Evolutionary conservation across 2,888 invertebrate species (phyloP).

Genomic region (Tridacna gigas): DNA sequence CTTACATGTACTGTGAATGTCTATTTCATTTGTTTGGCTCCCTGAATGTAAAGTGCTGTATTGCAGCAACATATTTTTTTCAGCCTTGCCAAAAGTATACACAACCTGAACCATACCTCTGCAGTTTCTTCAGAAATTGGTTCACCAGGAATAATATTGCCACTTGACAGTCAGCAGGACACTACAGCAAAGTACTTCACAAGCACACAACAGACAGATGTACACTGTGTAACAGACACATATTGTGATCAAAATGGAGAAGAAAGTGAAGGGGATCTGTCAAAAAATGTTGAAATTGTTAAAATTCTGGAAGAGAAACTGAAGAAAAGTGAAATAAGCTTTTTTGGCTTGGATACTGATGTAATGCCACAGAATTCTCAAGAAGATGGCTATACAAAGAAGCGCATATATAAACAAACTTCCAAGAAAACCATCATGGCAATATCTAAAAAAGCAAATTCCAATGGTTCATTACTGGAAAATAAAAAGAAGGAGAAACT

Average conservation of each 20-base stretch:
- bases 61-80: background rate
- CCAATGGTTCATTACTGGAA: too few relatives aligned
- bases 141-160: background rate
- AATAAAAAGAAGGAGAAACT: too few relatives aligned
- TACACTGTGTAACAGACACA: background rate
- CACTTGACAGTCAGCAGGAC: conserved; percentile 14
- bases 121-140: background rate
- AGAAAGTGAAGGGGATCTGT: conserved; percentile 4
- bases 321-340: too few relatives aligned
- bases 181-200: background rate
- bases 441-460: too few relatives aligned
- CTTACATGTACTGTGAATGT: background rate
- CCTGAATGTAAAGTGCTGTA: too few relatives aligned
- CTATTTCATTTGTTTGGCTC: too few relatives aligned
- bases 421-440: too few relatives aligned
- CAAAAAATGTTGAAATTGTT: background rate
- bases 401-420: too few relatives aligned
- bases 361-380: too few relatives aligned
- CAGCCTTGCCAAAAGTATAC: background rate
- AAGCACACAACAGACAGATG: background rate
- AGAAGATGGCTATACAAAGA: too few relatives aligned
- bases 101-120: background rate
- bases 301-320: too few relatives aligned
- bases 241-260: background rate
- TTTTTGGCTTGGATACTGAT: too few relatives aligned